phyloP scores from a whole-genome alignment of 2,797 vertebrate species.

The Chanos chanos region DNA sequence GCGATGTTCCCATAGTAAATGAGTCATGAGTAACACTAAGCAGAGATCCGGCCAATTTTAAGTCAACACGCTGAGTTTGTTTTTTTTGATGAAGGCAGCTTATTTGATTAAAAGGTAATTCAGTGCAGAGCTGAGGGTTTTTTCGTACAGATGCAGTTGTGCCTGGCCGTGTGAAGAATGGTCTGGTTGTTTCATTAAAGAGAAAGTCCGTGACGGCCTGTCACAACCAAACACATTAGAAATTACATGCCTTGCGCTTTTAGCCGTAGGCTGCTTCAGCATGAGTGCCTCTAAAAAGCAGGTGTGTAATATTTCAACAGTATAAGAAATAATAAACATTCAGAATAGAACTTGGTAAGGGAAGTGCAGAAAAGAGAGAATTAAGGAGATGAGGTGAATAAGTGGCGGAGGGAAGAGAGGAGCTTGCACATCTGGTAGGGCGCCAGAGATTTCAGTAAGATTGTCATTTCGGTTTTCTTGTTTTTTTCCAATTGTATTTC shows the following conservation, averaged over 20 bases:
- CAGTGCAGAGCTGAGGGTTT: conserved; percentile 31
- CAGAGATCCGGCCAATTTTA: conserved; percentile 41
- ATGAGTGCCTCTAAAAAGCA: conserved; percentile 9
- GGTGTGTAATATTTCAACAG: conserved; percentile 12
- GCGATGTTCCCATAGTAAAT: conserved; percentile 31
- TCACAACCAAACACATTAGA: conserved; percentile 31
- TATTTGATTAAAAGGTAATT: conserved; percentile 55
- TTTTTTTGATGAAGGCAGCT: conserved; percentile 42
- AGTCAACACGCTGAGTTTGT: conserved; percentile 40
- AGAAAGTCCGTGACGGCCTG: conserved; percentile 11
- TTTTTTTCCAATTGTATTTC: conserved; percentile 26
- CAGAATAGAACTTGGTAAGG: neutral
- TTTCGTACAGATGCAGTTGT: conserved; percentile 27
- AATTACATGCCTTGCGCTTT: conserved; percentile 35
- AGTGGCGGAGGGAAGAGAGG: neutral
- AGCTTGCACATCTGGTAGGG: neutral
- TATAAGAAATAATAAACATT: conserved; percentile 28
- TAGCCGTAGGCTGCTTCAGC: conserved; percentile 10
- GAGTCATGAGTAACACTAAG: conserved; percentile 38
- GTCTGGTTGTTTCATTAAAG: conserved; percentile 32
- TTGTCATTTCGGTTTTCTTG: conserved; percentile 4
- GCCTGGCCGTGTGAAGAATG: conserved; percentile 33
- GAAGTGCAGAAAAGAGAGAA: too few relatives aligned
- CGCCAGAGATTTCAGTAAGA: neutral
- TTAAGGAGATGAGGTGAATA: neutral